phyloP scores from a whole-genome alignment of 2,888 invertebrate genomes.

The Spodoptera littoralis region DNA sequence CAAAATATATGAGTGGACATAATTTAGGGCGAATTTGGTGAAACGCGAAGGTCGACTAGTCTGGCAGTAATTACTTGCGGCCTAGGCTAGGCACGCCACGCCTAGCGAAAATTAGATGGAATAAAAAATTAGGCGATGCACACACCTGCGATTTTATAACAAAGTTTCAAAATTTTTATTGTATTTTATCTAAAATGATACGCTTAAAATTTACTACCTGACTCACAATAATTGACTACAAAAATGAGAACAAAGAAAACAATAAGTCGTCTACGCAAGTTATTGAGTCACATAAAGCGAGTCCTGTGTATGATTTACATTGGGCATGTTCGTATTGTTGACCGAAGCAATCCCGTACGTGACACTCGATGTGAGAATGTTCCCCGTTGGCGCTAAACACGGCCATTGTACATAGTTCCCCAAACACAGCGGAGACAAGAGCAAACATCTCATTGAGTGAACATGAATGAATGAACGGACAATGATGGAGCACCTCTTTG shows the following conservation, averaged over 20 bases:
- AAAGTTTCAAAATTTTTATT: background rate
- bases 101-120: slow-evolving; percentile 42
- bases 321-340: slow-evolving; percentile 32
- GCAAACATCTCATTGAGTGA: slow-evolving; percentile 45
- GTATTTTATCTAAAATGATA: too few species aligned
- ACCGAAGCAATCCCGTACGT: slow-evolving; percentile 38
- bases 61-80: slow-evolving; percentile 43
- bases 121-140: slow-evolving; percentile 19
- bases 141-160: slow-evolving; percentile 24
- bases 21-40: slow-evolving; percentile 45
- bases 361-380: slow-evolving; percentile 45
- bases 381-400: slow-evolving; percentile 47
- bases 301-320: slow-evolving; percentile 18
- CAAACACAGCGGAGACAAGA: slow-evolving; percentile 25
- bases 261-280: slow-evolving; percentile 6
- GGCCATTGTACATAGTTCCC: slow-evolving; percentile 14
- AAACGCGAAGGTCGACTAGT: slow-evolving; percentile 55
- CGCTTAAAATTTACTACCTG: too few species aligned
- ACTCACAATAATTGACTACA: background rate
- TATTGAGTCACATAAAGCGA: slow-evolving; percentile 11
- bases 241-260: background rate
- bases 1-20: slow-evolving; percentile 45
- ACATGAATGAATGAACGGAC: slow-evolving; percentile 44
- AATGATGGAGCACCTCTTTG: slow-evolving; percentile 42
- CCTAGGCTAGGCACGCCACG: slow-evolving; percentile 57